phyloP scores from a whole-genome alignment of 2,113 vertebrate genomes.

The Apteryx owenii region DNA sequence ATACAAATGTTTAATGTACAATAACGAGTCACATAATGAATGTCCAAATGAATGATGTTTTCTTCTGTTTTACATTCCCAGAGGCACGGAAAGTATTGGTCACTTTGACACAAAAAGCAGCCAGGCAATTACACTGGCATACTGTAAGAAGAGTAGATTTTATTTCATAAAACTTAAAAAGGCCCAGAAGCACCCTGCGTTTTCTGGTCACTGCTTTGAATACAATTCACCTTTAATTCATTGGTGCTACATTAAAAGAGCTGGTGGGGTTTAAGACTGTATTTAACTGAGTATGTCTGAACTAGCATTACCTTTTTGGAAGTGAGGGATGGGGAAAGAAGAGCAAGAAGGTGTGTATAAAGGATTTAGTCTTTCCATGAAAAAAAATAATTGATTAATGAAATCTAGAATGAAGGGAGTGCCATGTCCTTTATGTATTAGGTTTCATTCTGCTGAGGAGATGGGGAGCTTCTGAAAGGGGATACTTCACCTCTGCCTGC shows the following conservation, averaged over 20 bases:
- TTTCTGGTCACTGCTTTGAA: neutral
- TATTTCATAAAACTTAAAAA: conserved; percentile 34
- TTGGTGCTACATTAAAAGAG: neutral
- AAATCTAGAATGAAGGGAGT: conserved; percentile 63
- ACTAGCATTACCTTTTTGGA: conserved; percentile 36
- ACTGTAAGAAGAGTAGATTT: neutral
- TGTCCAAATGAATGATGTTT: conserved; percentile 53
- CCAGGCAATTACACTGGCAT: conserved; percentile 23
- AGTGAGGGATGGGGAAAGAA: neutral
- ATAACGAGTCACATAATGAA: conserved; percentile 35
- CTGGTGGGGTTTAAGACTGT: neutral
- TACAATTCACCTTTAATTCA: neutral
- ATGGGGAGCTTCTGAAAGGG: conserved; percentile 62
- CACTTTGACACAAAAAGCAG: conserved; percentile 37
- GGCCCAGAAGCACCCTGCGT: neutral
- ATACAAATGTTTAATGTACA: conserved; percentile 64
- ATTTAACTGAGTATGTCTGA: neutral
- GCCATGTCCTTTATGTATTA: conserved; percentile 71
- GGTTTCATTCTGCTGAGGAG: conserved; percentile 67
- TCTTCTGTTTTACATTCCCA: conserved; percentile 26
- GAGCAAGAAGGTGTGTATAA: conserved; percentile 48
- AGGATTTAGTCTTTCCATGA: conserved; percentile 55
- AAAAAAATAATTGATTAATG: conserved; percentile 54
- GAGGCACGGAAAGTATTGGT: conserved; percentile 55
- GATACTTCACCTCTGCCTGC: conserved; percentile 35